These are phyloP conservation scores for Molothrus aeneus DNA, from an alignment of 2,797 vertebrate genomes.

Conservation along the genomic window DNA sequence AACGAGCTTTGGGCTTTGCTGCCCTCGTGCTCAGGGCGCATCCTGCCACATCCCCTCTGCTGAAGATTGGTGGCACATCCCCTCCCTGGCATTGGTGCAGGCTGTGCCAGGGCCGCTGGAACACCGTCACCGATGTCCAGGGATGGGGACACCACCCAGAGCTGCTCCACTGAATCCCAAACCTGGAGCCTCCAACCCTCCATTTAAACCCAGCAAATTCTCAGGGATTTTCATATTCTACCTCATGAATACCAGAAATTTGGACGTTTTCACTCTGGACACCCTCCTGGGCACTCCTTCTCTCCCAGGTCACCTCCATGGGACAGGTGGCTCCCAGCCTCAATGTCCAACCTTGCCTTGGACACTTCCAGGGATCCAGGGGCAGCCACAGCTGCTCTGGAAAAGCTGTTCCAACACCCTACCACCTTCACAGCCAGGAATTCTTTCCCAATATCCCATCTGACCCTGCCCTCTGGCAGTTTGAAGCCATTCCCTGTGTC, in stretches of 20 bases:
- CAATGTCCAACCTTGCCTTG: background rate
- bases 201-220: background rate
- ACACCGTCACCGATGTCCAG: accelerated
- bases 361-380: background rate
- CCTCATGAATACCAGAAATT: background rate
- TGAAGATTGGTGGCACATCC: background rate
- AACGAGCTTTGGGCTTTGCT: background rate
- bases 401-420: background rate
- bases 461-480: accelerated
- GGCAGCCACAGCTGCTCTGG: background rate
- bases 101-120: background rate
- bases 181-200: background rate
- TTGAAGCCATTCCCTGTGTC: background rate
- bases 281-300: too few relatives aligned
- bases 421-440: background rate
- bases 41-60: background rate
- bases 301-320: too few relatives aligned
- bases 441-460: background rate
- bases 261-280: too few relatives aligned
- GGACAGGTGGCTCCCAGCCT: too few relatives aligned
- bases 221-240: background rate
- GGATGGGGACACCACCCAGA: accelerated
- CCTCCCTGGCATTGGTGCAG: background rate
- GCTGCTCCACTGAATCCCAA: background rate
- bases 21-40: background rate